phyloP scores from a whole-genome alignment of 2,797 vertebrate genomes.

The Poeciliopsis presidionis region DNA sequence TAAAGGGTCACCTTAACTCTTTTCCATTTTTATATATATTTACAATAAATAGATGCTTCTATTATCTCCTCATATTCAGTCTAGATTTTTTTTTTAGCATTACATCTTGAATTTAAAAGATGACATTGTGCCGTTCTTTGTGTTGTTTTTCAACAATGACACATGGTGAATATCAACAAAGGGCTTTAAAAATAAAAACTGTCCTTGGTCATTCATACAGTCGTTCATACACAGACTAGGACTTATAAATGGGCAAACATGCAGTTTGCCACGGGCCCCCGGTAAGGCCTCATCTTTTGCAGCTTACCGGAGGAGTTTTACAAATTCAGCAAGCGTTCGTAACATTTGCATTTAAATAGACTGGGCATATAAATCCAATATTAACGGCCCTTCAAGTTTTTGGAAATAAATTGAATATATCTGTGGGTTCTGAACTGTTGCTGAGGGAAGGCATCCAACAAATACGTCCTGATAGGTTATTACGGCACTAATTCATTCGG shows the following conservation, averaged over 20 bases:
- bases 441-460: neutral
- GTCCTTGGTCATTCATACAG: neutral
- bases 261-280: slow-evolving; percentile 8
- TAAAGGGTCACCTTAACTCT: slow-evolving; percentile 26
- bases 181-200: neutral
- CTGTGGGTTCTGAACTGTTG: neutral
- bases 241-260: slow-evolving; percentile 22
- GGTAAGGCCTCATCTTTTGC: neutral
- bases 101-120: neutral
- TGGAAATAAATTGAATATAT: slow-evolving; percentile 7
- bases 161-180: neutral
- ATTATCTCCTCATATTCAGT: neutral
- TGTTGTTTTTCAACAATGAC: neutral
- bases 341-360: slow-evolving; percentile 13
- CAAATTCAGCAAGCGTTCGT: neutral
- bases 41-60: neutral
- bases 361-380: neutral
- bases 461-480: neutral
- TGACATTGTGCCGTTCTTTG: neutral
- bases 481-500: neutral
- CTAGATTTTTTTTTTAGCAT: neutral
- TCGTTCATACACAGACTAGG: neutral
- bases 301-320: neutral
- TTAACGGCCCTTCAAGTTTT: neutral
- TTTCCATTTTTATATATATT: slow-evolving; percentile 18